Conservation (phyloP, 2,888 invertebrate genomes). For the Erebia aethiops region DNA sequence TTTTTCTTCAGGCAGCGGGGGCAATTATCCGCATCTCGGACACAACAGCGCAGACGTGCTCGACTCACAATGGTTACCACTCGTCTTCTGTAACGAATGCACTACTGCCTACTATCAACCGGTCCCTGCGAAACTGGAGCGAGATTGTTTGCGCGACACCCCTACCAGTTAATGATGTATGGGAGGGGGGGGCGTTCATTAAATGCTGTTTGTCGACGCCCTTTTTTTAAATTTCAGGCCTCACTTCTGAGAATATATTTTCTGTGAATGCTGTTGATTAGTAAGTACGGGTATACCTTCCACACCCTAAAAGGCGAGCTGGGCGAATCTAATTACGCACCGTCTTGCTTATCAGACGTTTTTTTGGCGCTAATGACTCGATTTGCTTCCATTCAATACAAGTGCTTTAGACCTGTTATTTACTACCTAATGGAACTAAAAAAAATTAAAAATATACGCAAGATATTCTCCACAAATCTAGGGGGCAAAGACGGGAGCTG, state of each 20-base stretch:
- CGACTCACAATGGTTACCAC: conserved; percentile 77
- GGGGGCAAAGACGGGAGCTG: too few species aligned
- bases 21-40: conserved; percentile 82
- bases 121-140: conserved; percentile 74
- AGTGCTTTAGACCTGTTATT: conserved; percentile 15
- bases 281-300: conserved; percentile 38
- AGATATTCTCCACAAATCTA: background rate
- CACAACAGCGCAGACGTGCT: conserved; percentile 79
- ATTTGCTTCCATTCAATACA: conserved; percentile 39
- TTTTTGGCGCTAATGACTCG: conserved; percentile 43
- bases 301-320: conserved; percentile 42
- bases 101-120: conserved; percentile 72
- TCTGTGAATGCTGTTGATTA: conserved; percentile 50
- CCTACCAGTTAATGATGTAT: conserved; percentile 76
- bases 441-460: background rate
- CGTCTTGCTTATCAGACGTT: conserved; percentile 45
- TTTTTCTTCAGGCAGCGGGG: conserved; percentile 59
- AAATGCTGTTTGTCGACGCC: conserved; percentile 62
- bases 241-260: conserved; percentile 48
- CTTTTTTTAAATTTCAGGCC: conserved; percentile 53
- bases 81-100: conserved; percentile 80
- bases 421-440: background rate
- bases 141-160: conserved; percentile 77
- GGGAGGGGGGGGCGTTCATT: conserved; percentile 65
- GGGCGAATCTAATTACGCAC: conserved; percentile 47